A percentile compares a stretch with the other conserved stretches of the same genome.
Conservation (phyloP, 1,140 invertebrate genomes). For the Drosophila elegans region DNA sequence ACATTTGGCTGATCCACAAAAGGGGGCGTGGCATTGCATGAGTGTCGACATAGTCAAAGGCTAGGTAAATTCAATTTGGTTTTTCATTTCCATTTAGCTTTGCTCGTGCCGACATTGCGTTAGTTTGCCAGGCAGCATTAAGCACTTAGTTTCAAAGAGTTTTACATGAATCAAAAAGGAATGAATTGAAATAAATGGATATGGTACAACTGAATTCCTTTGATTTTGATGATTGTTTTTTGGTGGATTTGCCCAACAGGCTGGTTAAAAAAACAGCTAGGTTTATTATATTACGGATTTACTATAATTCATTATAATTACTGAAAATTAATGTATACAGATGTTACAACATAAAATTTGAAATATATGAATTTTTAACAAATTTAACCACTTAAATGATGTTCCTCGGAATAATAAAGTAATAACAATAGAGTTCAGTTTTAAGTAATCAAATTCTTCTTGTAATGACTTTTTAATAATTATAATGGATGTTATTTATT, state of each 20-base stretch:
- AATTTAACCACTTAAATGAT: too few species aligned
- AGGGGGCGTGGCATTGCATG: constrained; percentile 22
- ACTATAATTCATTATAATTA: too few species aligned
- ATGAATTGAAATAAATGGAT: constrained; percentile 15
- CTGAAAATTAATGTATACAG: too few species aligned
- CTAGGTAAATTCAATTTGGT: constrained; percentile 73
- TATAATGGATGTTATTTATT: too few species aligned
- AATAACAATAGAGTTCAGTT: too few species aligned
- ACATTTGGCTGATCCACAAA: constrained; percentile 48
- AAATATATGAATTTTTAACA: too few species aligned
- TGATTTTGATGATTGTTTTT: constrained; percentile 12
- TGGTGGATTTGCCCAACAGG: not conserved
- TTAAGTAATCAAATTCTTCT: too few species aligned
- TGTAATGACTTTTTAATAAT: too few species aligned
- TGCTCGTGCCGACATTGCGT: constrained; percentile 36
- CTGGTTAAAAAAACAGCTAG: too few species aligned
- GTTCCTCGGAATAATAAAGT: too few species aligned
- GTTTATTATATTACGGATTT: too few species aligned
- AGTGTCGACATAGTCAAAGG: constrained; percentile 55
- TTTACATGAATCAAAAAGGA: constrained; percentile 10
- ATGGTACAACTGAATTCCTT: not conserved
- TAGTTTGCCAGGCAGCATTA: constrained; percentile 43
- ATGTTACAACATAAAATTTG: too few species aligned
- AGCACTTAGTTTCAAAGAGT: constrained; percentile 57
- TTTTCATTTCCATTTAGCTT: constrained; percentile 64